phyloP scores from a whole-genome alignment of 1,140 invertebrate species.

The Bombus superbus region DNA sequence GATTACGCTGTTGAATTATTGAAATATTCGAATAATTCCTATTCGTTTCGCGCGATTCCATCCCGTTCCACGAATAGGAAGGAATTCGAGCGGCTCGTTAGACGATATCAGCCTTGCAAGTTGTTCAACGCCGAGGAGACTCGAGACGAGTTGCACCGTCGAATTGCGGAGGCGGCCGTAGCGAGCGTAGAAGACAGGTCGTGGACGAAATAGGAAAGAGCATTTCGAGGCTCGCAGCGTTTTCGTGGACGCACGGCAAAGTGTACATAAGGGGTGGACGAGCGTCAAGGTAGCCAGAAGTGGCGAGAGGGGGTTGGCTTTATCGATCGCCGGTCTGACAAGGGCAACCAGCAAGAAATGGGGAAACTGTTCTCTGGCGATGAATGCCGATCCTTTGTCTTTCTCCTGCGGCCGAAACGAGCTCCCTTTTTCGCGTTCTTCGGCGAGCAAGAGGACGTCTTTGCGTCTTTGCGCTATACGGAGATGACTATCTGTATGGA shows the following conservation, averaged over 20 bases:
- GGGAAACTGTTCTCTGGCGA: slow-evolving; percentile 72
- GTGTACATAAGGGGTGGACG: slow-evolving; percentile 43
- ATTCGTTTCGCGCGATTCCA: neutral
- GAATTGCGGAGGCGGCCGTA: no score
- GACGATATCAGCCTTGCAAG: neutral
- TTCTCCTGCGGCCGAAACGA: slow-evolving; percentile 40
- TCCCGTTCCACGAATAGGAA: neutral
- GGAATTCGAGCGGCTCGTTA: neutral
- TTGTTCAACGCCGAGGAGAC: neutral
- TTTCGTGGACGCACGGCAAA: slow-evolving; percentile 19
- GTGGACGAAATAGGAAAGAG: slow-evolving; percentile 9
- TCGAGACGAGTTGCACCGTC: neutral
- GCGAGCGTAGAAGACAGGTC: neutral
- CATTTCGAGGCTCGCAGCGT: slow-evolving; percentile 24
- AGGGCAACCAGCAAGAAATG: slow-evolving; percentile 76
- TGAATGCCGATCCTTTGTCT: slow-evolving; percentile 73
- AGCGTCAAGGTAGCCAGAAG: slow-evolving; percentile 52
- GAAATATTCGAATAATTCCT: neutral
- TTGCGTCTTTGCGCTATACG: neutral
- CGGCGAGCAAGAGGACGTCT: neutral
- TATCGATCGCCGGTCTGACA: slow-evolving; percentile 76
- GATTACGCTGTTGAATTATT: neutral
- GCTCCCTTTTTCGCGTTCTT: neutral
- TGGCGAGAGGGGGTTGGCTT: slow-evolving; percentile 57
- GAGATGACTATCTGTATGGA: neutral